Evolutionary conservation across 64 coral and sea anemone species (phyloP).

Genomic region (Cladopsammia gracilis): DNA sequence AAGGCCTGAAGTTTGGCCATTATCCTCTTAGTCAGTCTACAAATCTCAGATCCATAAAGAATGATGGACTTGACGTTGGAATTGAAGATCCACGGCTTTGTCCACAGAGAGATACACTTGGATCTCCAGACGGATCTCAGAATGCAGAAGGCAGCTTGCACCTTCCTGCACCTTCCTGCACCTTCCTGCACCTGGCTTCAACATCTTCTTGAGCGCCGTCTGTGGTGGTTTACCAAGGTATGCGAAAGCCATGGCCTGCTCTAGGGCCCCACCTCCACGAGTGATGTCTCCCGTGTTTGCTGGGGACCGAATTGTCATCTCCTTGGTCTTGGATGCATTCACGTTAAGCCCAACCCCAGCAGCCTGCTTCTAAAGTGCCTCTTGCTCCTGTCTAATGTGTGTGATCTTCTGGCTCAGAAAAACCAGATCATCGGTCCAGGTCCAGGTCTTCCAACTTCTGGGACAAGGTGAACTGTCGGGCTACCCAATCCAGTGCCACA

Average conservation of each 20-base stretch:
- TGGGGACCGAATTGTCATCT: background rate
- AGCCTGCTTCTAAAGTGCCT: conserved; percentile 33
- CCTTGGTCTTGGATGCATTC: conserved; percentile 11
- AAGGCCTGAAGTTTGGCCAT: background rate
- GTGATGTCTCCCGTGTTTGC: background rate
- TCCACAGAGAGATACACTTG: conserved; percentile 37
- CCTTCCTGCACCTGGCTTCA: conserved; percentile 34
- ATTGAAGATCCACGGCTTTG: conserved; percentile 39
- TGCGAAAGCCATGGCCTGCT: background rate
- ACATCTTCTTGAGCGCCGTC: conserved; percentile 28
- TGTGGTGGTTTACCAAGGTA: conserved; percentile 38
- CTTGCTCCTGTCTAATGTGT: background rate
- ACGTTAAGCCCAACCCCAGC: background rate
- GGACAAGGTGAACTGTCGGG: background rate
- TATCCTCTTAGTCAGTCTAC: too few species aligned
- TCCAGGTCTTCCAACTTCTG: conserved; percentile 23
- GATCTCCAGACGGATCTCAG: conserved; percentile 7
- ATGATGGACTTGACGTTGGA: conserved; percentile 32
- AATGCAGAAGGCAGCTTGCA: background rate
- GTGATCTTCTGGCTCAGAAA: conserved; percentile 34
- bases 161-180: conserved; percentile 35
- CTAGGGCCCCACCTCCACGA: background rate
- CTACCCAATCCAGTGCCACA: conserved; percentile 22
- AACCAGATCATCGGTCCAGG: background rate
- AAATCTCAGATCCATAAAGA: background rate